phyloP scores from a whole-genome alignment of 2,113 vertebrate genomes.

The Aphelocoma coerulescens region DNA sequence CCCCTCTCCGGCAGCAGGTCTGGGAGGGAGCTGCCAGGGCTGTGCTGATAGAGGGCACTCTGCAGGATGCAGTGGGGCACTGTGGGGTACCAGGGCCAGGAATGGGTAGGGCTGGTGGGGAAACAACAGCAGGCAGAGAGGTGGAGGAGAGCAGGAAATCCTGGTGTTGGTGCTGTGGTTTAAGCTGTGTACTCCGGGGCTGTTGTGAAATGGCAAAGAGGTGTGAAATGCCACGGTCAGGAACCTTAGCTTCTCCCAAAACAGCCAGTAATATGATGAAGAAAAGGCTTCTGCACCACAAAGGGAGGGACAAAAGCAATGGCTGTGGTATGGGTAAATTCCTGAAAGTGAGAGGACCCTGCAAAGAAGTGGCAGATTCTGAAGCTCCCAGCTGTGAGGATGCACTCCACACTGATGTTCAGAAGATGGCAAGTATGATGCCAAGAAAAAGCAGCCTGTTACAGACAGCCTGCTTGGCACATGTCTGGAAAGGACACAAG shows the following conservation, averaged over 20 bases:
- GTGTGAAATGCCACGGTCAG: rapidly evolving
- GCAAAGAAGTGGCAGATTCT: neutral
- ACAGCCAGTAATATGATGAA: neutral
- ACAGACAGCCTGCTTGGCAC: neutral
- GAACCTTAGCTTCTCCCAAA: rapidly evolving
- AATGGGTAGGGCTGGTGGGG: neutral
- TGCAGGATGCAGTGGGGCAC: neutral
- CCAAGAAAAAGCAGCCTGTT: neutral
- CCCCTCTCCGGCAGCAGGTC: rapidly evolving
- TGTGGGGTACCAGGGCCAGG: neutral
- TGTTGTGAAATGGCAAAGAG: neutral
- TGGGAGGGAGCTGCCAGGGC: neutral
- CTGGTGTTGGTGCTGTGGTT: rapidly evolving
- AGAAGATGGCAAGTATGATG: rapidly evolving
- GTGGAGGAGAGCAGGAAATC: neutral
- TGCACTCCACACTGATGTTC: rapidly evolving
- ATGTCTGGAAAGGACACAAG: neutral
- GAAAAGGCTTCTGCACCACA: neutral
- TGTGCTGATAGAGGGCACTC: neutral
- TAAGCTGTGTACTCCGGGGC: neutral
- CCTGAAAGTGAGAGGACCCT: rapidly evolving
- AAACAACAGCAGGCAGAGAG: neutral
- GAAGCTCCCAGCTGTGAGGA: neutral
- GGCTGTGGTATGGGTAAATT: rapidly evolving
- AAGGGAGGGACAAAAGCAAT: neutral